Conservation (phyloP, 2,888 invertebrate genomes). For the Sesamia inferens region DNA sequence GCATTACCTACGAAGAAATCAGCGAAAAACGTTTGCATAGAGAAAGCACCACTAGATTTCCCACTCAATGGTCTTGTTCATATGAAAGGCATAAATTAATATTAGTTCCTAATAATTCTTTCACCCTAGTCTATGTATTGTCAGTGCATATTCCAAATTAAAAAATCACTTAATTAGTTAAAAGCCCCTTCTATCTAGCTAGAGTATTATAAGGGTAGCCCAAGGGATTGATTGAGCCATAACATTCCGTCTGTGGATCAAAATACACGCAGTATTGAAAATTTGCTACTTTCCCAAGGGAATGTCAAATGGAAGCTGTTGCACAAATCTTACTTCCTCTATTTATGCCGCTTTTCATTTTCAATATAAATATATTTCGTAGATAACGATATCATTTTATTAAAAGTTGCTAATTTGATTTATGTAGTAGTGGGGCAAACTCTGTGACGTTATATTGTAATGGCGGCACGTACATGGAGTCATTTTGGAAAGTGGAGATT, state of each 20-base stretch:
- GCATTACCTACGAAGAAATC: too few species aligned
- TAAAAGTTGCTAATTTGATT: too few species aligned
- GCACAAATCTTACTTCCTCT: background rate
- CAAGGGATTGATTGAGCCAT: conserved; percentile 21
- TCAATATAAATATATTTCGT: too few species aligned
- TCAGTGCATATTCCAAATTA: background rate
- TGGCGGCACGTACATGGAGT: too few species aligned
- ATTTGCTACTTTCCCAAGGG: conserved; percentile 18
- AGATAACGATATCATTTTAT: too few species aligned
- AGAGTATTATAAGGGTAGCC: background rate
- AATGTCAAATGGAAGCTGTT: conserved; percentile 16
- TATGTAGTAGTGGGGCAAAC: too few species aligned
- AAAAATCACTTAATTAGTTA: conserved; percentile 15
- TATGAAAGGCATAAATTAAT: background rate
- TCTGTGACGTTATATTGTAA: too few species aligned
- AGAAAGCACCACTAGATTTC: too few species aligned
- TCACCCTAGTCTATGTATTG: background rate
- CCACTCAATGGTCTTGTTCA: background rate
- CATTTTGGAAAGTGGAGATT: too few species aligned
- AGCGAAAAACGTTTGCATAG: too few species aligned
- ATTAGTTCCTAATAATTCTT: background rate
- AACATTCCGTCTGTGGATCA: conserved; percentile 13
- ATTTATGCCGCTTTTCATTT: background rate
- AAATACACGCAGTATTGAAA: conserved; percentile 4
- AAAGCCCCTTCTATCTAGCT: background rate